Base-by-base conservation (phyloP, 2,797 vertebrate genomes). In the Rhincodon typus region DNA sequence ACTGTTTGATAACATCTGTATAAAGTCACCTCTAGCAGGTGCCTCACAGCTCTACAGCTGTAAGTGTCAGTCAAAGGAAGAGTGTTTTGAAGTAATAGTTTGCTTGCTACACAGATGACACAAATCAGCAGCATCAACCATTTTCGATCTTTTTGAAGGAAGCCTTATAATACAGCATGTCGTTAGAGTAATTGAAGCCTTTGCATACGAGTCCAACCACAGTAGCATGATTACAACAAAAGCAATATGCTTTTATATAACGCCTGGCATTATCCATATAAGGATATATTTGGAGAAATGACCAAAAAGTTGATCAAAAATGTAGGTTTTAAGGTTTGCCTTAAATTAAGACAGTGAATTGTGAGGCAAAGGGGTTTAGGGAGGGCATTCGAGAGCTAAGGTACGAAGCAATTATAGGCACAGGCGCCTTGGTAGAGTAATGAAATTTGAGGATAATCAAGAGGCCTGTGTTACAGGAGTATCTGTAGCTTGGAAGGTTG, bases 41-140 rank as follows among this genome's bases (percentile, higher is more conserved):
- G 96, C 96, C 96, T 96, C 74, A 95, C 96, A 97, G 97, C 96
- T 95, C 96, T 97, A 97, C 97, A 97, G 97, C 97, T 97, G 97
- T 96, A 96, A 94, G 74, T 96, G 96, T 96, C 84, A 96, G 46
- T 90, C 7, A 67, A 95, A 96, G 96, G 46, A 53, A n/a, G 94
- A 77, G 72, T 6, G 30, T 53, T 95, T 95, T 95, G 70, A 95
- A 95, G 94, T 95, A 74, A 94, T 94, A 95, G 69, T 53, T 77
- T 95, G 94, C 70, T 95, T 95, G 77, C 70, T 77, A 15, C 69
- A 95, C 74, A 95, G 77, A 53, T 95, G 94, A 95, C 70, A 95
- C 70, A 57, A 77, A 74, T 95, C 94, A 95, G 70, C 70, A 74
- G 10, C 94, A 77, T 21, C 50, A 53, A 95, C 94, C 30, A 21